phyloP scores from a whole-genome alignment of 1,140 invertebrate genomes.

The Neodiprion fabricii region DNA sequence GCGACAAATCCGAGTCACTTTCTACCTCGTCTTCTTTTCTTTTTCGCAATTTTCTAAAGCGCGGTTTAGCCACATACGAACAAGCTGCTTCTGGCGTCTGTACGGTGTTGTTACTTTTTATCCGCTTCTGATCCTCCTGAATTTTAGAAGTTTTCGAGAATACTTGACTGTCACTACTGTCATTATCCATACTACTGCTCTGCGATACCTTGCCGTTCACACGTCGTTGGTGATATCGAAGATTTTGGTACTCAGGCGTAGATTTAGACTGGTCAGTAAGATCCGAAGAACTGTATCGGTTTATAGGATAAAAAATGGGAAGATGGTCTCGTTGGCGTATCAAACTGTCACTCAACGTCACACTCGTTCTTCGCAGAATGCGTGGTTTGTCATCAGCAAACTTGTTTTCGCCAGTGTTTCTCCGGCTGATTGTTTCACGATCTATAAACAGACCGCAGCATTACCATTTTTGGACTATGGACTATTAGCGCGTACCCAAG shows the following conservation, averaged over 20 bases:
- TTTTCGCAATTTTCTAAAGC: too few species aligned
- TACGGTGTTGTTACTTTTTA: too few species aligned
- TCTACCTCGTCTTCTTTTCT: background rate
- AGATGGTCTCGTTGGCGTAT: background rate
- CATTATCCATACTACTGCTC: background rate
- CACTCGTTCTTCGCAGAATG: background rate
- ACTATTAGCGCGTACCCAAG: background rate
- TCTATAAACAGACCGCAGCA: background rate
- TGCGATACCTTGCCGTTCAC: background rate
- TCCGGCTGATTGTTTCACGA: background rate
- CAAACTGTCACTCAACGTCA: background rate
- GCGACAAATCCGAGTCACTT: background rate
- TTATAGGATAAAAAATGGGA: background rate
- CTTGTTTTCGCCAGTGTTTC: background rate
- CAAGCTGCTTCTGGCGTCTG: too few species aligned
- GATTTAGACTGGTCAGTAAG: background rate
- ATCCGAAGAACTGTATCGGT: background rate
- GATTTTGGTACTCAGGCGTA: background rate
- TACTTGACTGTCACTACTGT: too few species aligned
- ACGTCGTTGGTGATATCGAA: background rate
- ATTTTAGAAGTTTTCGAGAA: too few species aligned
- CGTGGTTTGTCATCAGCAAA: background rate
- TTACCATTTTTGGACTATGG: background rate
- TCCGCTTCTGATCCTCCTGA: too few species aligned
- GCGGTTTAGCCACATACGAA: too few species aligned